These are phyloP conservation scores for Cephalotes varians DNA, from an alignment of 2,888 invertebrate genomes.

Conservation along the genomic window DNA sequence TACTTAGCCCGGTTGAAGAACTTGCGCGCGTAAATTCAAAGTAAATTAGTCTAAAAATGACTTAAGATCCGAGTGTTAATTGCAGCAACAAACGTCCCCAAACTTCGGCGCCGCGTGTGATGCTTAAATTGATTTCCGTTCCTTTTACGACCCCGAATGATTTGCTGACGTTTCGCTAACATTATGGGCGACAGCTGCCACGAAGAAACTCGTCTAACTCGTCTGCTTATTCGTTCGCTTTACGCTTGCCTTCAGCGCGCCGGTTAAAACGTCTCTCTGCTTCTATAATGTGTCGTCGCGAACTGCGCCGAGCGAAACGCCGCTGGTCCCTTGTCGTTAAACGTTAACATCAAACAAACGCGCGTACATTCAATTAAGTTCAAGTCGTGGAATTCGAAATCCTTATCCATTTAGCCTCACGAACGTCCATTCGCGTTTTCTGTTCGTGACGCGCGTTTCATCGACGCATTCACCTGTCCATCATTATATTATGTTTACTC, in stretches of 20 bases:
- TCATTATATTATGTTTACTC: conserved; percentile 7
- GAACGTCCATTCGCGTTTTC: neutral
- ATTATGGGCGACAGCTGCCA: conserved; percentile 43
- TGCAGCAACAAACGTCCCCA: conserved; percentile 9
- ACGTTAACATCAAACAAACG: conserved; percentile 13
- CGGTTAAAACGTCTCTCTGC: conserved; percentile 23
- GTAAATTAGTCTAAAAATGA: neutral
- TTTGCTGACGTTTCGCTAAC: conserved; percentile 36
- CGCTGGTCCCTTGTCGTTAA: neutral
- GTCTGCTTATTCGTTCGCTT: conserved; percentile 35
- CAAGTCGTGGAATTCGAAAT: neutral
- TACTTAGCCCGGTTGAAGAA: neutral
- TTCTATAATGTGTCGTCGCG: conserved; percentile 1
- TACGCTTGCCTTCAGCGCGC: conserved; percentile 25
- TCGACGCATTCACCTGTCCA: conserved; percentile 10
- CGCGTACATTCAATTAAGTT: neutral
- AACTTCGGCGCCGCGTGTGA: neutral
- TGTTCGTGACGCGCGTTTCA: neutral
- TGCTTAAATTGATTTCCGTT: conserved; percentile 37
- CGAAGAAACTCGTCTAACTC: conserved; percentile 28
- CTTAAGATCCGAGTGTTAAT: neutral
- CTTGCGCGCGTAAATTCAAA: neutral
- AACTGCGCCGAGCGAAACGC: neutral
- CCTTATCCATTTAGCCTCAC: neutral
- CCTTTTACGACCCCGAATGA: conserved; percentile 27